Evolutionary conservation across 2,888 invertebrate genomes (phyloP), one percentile per base, ranked within the genome.

Genomic region (Drosophila demipolita): DNA sequence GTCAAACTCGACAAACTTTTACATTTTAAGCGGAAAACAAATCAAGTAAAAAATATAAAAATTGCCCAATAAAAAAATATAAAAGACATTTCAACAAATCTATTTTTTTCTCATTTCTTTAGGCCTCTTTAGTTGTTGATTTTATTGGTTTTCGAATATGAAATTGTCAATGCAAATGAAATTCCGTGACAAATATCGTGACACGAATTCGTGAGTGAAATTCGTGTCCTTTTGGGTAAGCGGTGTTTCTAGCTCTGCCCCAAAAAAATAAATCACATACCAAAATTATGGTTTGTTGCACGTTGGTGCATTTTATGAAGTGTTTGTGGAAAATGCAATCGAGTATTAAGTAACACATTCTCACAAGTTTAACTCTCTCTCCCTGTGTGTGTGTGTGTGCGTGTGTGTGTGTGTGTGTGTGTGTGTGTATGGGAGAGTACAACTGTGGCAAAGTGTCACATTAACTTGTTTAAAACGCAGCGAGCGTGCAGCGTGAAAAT

Each of bases 401-500:
- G 20, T 15, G 12, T 20, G n/a, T 4, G 29, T 3, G 17, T 26
- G 20, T 42, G 8, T 40, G 11, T 57, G n/a, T 57, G 7, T 17
- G 17, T 50, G 29, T 55, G 38, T 63, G 17, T 53, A 11, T 26
- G 20, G 20, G 38, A 40, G 40, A 48, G 50, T 64, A 32, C 48
- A 54, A 63, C 59, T 75, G 73, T 64, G 59, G 48, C 58, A 63
- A 33, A 66, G 77, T 80, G 77, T 78, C 81, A 67, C 78, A 76
- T 78, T 78, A 78, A 78, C 78, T 78, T 71, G 77, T 76, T 84
- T 84, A 75, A 84, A 87, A 73, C 73, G 69, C 85, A 84, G 77
- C 78, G 75, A 87, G 83, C 89, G 87, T 89, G 89, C 76, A 66
- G 78, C 77, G 81, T 89, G 82, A 84, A 84, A 89, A 75, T 81